phyloP scores from a whole-genome alignment of 2,113 vertebrate genomes.

The Tragelaphus scriptus region DNA sequence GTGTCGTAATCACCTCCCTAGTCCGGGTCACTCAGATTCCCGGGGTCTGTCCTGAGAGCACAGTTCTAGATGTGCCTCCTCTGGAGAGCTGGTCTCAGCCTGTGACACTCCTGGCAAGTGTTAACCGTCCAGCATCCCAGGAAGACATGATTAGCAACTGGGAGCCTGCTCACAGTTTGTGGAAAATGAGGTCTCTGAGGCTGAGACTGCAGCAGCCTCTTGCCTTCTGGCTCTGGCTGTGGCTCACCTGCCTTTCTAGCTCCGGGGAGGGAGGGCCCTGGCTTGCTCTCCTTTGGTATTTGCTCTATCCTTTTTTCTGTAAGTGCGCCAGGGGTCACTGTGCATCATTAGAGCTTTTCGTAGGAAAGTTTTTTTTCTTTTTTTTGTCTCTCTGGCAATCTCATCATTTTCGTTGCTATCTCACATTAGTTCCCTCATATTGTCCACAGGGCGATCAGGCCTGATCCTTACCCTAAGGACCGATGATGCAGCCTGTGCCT shows the following conservation, averaged over 20 bases:
- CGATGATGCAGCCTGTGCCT: accelerated
- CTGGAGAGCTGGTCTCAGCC: neutral
- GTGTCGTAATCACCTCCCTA: neutral
- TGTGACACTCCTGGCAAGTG: neutral
- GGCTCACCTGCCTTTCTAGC: neutral
- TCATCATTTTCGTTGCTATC: neutral
- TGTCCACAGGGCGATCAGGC: neutral
- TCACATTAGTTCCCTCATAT: neutral
- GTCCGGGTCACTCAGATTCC: neutral
- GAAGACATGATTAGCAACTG: neutral
- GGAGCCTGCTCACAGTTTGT: neutral
- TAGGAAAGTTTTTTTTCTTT: neutral
- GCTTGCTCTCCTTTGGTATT: neutral
- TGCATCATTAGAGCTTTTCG: neutral
- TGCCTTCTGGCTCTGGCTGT: neutral
- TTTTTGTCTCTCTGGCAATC: neutral
- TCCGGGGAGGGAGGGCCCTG: neutral
- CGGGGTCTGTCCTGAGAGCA: neutral
- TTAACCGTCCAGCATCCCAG: accelerated
- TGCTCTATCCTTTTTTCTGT: neutral
- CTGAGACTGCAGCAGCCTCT: neutral
- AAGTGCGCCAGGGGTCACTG: neutral
- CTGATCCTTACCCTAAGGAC: neutral
- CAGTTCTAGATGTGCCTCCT: neutral
- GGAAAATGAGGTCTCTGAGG: neutral